These are phyloP conservation scores for Salticus scenicus DNA, from an alignment of 2,888 invertebrate species.

Conservation along the genomic window DNA sequence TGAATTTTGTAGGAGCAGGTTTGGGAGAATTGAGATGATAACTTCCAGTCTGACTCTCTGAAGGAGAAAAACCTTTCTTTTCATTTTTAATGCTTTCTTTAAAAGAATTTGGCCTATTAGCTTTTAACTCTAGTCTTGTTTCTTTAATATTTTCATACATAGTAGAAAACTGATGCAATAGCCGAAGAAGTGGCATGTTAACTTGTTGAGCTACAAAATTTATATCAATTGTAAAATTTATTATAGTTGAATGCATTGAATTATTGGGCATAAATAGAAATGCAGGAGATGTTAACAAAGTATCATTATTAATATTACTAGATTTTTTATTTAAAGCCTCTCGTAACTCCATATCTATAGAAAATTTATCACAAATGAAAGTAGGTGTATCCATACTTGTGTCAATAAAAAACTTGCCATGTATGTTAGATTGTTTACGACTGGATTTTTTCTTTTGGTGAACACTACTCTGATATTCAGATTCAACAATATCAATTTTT, in stretches of 20 bases:
- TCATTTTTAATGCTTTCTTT: constrained; percentile 71
- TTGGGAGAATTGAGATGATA: constrained; percentile 62
- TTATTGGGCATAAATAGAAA: constrained; percentile 81
- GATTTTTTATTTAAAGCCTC: constrained; percentile 85
- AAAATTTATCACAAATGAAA: constrained; percentile 93
- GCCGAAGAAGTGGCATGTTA: constrained; percentile 93
- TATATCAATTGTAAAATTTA: constrained; percentile 91
- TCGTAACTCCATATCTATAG: constrained; percentile 90
- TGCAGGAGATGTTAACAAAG: constrained; percentile 80
- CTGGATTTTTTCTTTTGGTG: constrained; percentile 76
- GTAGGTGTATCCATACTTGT: constrained; percentile 87
- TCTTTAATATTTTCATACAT: constrained; percentile 98
- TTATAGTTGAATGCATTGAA: constrained; percentile 83
- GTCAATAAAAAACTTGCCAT: constrained; percentile 78
- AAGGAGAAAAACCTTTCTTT: constrained; percentile 64
- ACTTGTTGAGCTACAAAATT: constrained; percentile 95
- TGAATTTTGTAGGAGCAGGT: constrained; percentile 52
- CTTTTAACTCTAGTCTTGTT: constrained; percentile 91
- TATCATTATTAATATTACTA: constrained; percentile 83
- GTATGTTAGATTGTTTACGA: constrained; percentile 63
- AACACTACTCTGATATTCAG: constrained; percentile 80
- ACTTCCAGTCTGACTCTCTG: constrained; percentile 68
- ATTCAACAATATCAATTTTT: constrained; percentile 95
- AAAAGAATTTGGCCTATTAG: constrained; percentile 78
- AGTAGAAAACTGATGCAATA: constrained; percentile 96